These are phyloP conservation scores for Drosophila seclusa DNA, from an alignment of 2,888 invertebrate genomes.

Conservation along the genomic window DNA sequence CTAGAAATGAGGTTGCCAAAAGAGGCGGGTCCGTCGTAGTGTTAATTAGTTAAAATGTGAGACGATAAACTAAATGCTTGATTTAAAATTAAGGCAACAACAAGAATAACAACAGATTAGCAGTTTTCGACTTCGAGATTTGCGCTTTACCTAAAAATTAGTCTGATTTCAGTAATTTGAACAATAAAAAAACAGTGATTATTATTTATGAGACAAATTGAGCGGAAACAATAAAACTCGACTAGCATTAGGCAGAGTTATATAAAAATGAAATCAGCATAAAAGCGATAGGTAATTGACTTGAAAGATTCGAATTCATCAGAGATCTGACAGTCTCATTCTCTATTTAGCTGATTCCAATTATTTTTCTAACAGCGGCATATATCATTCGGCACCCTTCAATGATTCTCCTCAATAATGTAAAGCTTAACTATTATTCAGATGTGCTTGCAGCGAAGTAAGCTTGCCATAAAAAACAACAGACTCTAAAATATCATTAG, in stretches of 20 bases:
- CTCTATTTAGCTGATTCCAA: background rate
- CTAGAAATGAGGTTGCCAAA: constrained; percentile 58
- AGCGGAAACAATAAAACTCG: background rate
- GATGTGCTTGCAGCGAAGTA: background rate
- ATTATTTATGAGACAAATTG: constrained; percentile 23
- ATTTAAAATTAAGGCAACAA: constrained; percentile 49
- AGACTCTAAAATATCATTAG: constrained; percentile 16
- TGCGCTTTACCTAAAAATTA: constrained; percentile 5
- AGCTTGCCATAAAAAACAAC: constrained; percentile 7
- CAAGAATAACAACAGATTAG: constrained; percentile 18
- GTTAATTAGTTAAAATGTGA: constrained; percentile 79
- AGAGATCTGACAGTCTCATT: background rate
- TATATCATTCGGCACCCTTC: background rate
- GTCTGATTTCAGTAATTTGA: constrained; percentile 2
- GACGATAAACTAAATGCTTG: constrained; percentile 80
- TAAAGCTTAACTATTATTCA: background rate
- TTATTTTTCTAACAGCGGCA: background rate
- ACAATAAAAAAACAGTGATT: constrained; percentile 7
- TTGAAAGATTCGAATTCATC: background rate
- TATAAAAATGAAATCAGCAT: background rate
- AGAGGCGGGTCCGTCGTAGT: constrained; percentile 71
- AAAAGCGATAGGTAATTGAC: background rate
- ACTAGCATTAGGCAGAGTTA: background rate
- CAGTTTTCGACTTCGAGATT: background rate
- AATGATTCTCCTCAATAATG: background rate